Evolutionary conservation across 2,113 vertebrate species (phyloP).

Genomic region (Pelecanus crispus): DNA sequence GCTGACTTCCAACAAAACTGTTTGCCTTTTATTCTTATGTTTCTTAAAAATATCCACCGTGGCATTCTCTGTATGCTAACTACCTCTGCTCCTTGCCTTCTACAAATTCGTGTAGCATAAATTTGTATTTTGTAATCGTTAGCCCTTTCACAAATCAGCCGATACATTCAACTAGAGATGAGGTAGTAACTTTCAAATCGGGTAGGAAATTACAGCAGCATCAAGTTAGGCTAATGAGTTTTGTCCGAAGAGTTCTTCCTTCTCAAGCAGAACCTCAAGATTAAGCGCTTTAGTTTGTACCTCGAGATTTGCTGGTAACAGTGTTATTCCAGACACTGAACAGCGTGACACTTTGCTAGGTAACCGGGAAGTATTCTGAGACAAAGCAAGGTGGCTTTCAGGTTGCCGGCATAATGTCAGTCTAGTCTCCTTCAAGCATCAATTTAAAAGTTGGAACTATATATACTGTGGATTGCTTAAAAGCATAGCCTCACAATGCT

Average conservation of each 20-base stretch:
- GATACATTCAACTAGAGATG: background rate
- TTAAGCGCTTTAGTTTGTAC: background rate
- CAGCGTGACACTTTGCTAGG: background rate
- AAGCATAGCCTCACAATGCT: background rate
- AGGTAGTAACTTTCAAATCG: background rate
- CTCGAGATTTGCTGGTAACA: background rate
- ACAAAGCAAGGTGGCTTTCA: background rate
- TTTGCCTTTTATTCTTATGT: background rate
- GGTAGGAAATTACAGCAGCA: conserved; percentile 15
- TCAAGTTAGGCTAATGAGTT: background rate
- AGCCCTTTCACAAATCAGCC: conserved; percentile 12
- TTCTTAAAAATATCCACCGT: background rate
- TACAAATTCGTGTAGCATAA: background rate
- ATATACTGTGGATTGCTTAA: background rate
- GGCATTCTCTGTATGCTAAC: background rate
- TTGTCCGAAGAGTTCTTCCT: background rate
- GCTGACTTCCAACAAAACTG: background rate
- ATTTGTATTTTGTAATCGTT: background rate
- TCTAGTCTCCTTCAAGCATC: background rate
- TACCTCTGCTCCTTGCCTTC: background rate
- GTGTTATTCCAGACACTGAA: background rate
- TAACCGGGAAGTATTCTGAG: background rate
- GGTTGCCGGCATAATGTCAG: background rate
- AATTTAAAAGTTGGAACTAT: background rate
- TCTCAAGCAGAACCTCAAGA: background rate